Conservation (phyloP, 2,797 vertebrate genomes). For the Helicolenus hilgendorfi region DNA sequence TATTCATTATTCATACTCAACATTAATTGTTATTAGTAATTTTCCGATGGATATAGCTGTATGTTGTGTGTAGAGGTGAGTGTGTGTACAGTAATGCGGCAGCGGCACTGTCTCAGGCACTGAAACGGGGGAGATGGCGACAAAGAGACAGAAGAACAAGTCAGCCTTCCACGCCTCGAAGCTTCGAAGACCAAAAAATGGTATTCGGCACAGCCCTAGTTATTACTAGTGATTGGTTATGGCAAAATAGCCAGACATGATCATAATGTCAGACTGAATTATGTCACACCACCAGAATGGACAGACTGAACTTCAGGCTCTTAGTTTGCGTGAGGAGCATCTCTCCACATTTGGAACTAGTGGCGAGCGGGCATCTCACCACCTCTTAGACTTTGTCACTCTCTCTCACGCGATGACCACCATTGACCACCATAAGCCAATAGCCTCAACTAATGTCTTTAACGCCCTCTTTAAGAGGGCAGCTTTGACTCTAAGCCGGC, state of each 20-base stretch:
- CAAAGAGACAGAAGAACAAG: no score
- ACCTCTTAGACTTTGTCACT: conserved; percentile 5
- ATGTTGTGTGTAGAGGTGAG: no score
- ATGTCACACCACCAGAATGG: not conserved
- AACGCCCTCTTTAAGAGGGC: conserved; percentile 66
- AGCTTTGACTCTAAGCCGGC: conserved; percentile 73
- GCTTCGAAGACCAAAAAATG: no score
- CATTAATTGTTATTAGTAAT: no score
- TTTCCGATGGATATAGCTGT: no score
- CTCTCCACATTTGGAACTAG: not conserved
- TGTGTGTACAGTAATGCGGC: no score
- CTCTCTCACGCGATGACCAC: conserved; percentile 33
- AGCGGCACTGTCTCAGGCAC: no score
- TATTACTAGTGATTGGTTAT: not conserved
- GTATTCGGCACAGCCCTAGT: accelerated
- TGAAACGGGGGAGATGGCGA: accelerated
- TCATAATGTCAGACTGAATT: not conserved
- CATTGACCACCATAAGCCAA: conserved; percentile 36
- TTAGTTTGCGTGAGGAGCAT: not conserved
- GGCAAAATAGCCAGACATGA: not conserved
- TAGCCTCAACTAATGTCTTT: conserved; percentile 67
- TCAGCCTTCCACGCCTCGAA: no score
- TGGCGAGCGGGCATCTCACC: conserved; percentile 4
- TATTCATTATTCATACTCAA: no score
- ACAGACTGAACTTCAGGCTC: not conserved